Percentiles rank a stretch among this genome's conserved stretches.
Conservation (phyloP, 2,888 invertebrate genomes). For the Eueremaeus valkanovi region DNA sequence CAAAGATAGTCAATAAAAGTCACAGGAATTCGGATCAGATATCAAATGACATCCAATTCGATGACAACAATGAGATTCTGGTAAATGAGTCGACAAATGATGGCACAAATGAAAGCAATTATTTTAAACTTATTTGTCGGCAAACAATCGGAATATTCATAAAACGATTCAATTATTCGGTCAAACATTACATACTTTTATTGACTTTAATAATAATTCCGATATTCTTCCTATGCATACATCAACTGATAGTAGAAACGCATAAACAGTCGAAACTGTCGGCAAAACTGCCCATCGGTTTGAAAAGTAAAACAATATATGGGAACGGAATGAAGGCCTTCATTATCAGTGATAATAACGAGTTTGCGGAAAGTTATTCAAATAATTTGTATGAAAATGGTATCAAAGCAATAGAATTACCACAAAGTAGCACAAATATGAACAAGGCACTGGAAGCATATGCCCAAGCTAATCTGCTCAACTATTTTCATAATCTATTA, state of each 20-base stretch:
- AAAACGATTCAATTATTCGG: neutral
- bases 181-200: neutral
- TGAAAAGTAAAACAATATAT: neutral
- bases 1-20: neutral
- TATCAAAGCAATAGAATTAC: no score
- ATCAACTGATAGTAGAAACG: no score
- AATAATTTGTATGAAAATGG: no score
- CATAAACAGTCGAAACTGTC: neutral
- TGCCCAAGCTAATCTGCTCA: neutral
- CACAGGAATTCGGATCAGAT: neutral
- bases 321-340: neutral
- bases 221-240: neutral
- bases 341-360: neutral
- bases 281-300: neutral
- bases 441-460: no score
- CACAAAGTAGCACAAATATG: no score
- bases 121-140: neutral
- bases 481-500: conserved; percentile 9
- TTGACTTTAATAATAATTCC: neutral
- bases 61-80: neutral
- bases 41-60: neutral
- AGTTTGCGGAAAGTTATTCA: neutral
- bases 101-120: neutral
- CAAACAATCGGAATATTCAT: neutral
- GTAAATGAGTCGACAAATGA: neutral